Evolutionary conservation across 2,797 vertebrate species (phyloP).

Genomic region (Acropternis orthonyx): DNA sequence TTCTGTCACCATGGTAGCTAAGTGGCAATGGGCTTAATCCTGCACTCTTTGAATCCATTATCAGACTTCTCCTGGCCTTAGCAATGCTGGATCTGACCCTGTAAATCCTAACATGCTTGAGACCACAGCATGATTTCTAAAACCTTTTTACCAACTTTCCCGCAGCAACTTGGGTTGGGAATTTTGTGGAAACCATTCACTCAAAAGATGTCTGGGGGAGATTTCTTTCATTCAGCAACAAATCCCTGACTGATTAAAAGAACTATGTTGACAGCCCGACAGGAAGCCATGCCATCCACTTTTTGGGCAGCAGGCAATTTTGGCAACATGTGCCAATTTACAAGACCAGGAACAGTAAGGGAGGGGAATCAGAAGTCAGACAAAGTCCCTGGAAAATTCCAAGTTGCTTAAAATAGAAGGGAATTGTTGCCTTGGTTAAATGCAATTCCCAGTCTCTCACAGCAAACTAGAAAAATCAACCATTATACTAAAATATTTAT

Average conservation of each 20-base stretch:
- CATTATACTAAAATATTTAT: neutral
- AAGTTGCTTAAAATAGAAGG: neutral
- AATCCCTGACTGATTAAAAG: conserved; percentile 37
- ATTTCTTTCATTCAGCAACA: conserved; percentile 29
- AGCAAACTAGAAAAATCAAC: neutral
- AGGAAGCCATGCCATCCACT: conserved; percentile 29
- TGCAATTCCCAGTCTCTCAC: neutral
- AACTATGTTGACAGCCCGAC: neutral
- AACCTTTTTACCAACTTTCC: conserved; percentile 25
- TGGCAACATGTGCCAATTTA: neutral
- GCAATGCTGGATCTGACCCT: conserved; percentile 3
- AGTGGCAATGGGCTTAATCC: conserved; percentile 6
- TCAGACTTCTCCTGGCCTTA: neutral
- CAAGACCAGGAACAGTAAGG: neutral
- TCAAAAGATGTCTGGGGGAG: neutral
- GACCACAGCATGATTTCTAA: neutral
- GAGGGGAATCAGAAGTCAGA: neutral
- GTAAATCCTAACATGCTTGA: neutral
- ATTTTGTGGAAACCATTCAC: conserved; percentile 22
- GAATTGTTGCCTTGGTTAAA: neutral
- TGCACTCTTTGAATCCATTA: neutral
- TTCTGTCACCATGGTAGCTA: conserved; percentile 36
- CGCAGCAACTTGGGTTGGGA: conserved; percentile 2
- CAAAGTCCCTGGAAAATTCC: conserved; percentile 9
- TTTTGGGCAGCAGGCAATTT: neutral